Evolutionary conservation across 2,888 invertebrate species (phyloP).

Genomic region (Deladenus siricidicola): DNA sequence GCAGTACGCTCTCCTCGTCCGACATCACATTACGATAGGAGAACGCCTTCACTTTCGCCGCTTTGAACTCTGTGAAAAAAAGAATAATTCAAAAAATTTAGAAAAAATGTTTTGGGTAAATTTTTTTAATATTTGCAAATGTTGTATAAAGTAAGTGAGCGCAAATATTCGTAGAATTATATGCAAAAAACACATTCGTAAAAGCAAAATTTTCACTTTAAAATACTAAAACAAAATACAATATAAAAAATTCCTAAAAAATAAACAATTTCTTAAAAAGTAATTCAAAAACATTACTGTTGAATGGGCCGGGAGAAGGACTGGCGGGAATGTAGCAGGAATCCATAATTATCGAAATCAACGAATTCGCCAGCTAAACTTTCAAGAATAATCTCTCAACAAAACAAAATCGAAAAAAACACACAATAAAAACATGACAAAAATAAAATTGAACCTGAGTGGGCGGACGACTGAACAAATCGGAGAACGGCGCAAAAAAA

Average conservation of each 20-base stretch:
- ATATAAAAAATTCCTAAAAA: no score
- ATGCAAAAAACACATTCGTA: no score
- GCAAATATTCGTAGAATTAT: no score
- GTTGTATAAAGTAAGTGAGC: no score
- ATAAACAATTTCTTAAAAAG: no score
- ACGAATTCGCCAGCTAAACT: constrained; percentile 29
- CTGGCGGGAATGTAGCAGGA: constrained; percentile 31
- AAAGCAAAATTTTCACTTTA: no score
- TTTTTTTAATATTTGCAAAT: no score
- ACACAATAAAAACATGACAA: neutral
- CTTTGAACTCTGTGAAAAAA: neutral
- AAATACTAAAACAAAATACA: no score
- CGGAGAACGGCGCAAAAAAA: constrained; percentile 25
- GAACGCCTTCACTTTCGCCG: constrained; percentile 25
- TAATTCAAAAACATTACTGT: no score
- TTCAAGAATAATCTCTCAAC: neutral
- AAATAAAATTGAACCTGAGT: constrained; percentile 11
- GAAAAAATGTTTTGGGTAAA: neutral
- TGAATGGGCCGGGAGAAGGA: no score
- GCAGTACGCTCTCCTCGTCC: constrained; percentile 33
- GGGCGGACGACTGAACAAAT: constrained; percentile 7
- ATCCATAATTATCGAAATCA: constrained; percentile 31
- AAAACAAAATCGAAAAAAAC: neutral
- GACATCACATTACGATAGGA: constrained; percentile 30
- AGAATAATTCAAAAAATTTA: constrained; percentile 7